These are phyloP conservation scores for Habropoda laboriosa DNA, from an alignment of 1,140 invertebrate genomes.

Conservation along the genomic window DNA sequence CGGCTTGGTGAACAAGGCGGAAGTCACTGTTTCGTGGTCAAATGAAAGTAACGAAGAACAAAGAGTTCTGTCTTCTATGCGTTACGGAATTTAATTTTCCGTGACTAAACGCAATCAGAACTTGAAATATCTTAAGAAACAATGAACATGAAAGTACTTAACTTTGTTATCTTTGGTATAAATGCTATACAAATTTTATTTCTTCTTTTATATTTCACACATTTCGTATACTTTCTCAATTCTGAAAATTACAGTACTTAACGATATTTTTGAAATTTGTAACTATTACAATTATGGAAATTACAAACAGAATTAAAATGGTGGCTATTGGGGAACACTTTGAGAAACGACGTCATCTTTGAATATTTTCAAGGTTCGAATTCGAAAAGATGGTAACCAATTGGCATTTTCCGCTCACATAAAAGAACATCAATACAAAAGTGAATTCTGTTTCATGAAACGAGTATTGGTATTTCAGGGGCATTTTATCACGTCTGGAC, in stretches of 20 bases:
- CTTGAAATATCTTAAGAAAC: background rate
- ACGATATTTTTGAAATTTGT: no score
- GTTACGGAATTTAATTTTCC: constrained; percentile 6
- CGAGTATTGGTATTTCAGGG: constrained; percentile 1
- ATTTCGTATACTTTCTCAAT: background rate
- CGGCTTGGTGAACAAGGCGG: constrained; percentile 17
- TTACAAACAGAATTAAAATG: no score
- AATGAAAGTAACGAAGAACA: constrained; percentile 26
- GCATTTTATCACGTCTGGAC: constrained; percentile 17
- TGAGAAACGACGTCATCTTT: no score
- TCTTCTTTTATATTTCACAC: background rate
- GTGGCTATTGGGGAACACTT: no score
- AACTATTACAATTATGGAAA: no score
- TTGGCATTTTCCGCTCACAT: background rate
- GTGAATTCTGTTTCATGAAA: no score
- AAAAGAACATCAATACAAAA: background rate
- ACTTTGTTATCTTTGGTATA: no score
- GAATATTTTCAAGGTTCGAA: no score
- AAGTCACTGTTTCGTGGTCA: constrained; percentile 17
- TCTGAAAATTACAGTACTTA: background rate
- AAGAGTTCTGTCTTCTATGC: constrained; percentile 1
- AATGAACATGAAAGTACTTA: no score
- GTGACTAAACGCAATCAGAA: background rate
- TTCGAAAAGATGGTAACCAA: no score
- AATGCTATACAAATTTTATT: no score